Evolutionary conservation across 2,888 invertebrate genomes (phyloP), one percentile per base, ranked within the genome.

Genomic region (Hetaerina titia): DNA sequence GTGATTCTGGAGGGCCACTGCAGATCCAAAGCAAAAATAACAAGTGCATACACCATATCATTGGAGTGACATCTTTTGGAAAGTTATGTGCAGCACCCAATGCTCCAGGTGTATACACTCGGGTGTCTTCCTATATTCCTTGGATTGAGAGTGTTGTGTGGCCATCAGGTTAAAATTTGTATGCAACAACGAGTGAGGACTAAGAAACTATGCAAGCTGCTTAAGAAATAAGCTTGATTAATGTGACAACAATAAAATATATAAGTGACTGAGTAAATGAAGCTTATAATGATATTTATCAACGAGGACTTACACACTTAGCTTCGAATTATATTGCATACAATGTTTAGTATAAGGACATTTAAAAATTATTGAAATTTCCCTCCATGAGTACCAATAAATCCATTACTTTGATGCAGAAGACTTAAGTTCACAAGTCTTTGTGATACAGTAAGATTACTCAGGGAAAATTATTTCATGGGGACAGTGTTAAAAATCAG

Each of bases 1-100:
- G 98, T 90, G 98, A 98, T 96, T 98, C 98, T 58, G 98, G 98
- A 0, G 98, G 98, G 0, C 98, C 98, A 0, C 96, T 98, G 1
- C 97, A 97, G 90, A 96, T 97, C 17, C 94, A 95, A 22, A 95
- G 95, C 63, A 57, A 92, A 2, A 95, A 95, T 22, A 95, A 95
- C 58, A 95, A 95, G 89, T 98, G 98, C 95, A 97, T 97, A 96
- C 97, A 97, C 96, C 96, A 96, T 89, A 95, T 97, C 0, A 96
- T 97, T 0, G 97, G 97, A 0, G 95, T 97, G 0, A 97, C 97
- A 6, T 97, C 95, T 97, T 97, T 98, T 96, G 98, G 97, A 0
- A 97, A 60, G 96, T 96, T 95, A 95, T 96, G 69, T 97, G 97
- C 95, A 97, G 97, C 81, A 95, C 97, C 97, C 95, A 97, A 97